phyloP scores from a whole-genome alignment of 2,113 vertebrate species.

The Calidris pugnax region DNA sequence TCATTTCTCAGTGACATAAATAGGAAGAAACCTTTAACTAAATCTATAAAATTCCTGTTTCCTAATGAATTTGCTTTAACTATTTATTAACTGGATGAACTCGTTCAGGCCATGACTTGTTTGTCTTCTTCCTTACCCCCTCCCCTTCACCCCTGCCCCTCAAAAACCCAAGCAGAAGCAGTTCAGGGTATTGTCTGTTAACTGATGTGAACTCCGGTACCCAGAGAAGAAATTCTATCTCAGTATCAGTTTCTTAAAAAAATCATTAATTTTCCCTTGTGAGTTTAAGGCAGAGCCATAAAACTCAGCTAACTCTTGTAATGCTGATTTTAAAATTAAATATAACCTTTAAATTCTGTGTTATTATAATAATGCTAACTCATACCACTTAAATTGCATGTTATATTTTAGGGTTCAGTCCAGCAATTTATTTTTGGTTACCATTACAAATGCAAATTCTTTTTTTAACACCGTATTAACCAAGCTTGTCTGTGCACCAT shows the following conservation, averaged over 20 bases:
- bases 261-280: background rate
- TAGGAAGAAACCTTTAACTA: slow-evolving; percentile 79
- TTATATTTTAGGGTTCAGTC: background rate
- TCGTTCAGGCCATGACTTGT: background rate
- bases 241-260: background rate
- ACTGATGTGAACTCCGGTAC: background rate
- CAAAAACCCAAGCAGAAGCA: background rate
- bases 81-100: slow-evolving; percentile 75
- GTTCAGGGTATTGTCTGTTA: background rate
- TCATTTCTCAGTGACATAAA: slow-evolving; percentile 85
- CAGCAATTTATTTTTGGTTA: slow-evolving; percentile 12
- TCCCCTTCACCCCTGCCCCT: background rate
- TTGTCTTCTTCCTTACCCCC: background rate
- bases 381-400: background rate
- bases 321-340: background rate
- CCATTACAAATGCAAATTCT: background rate
- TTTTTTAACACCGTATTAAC: slow-evolving; percentile 61
- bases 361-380: background rate
- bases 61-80: slow-evolving; percentile 81
- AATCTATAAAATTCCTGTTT: slow-evolving; percentile 78
- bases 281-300: background rate
- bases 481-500: slow-evolving; percentile 68
- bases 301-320: background rate
- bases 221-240: background rate
- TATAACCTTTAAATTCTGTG: background rate